Conservation (phyloP, 1,140 invertebrate species). For the Drosophila arawakana region DNA sequence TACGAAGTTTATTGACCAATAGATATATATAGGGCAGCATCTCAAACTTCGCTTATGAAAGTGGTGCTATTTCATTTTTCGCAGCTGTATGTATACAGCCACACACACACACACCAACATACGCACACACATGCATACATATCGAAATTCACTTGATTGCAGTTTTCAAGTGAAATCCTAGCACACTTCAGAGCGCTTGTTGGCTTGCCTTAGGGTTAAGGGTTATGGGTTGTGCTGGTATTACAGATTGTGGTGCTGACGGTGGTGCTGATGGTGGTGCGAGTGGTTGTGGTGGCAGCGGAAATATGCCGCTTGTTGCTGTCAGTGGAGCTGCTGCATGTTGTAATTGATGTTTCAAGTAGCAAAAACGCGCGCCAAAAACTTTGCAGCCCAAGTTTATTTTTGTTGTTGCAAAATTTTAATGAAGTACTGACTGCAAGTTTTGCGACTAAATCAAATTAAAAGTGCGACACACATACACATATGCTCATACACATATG, state of each 20-base stretch:
- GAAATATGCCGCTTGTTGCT: slow-evolving; percentile 65
- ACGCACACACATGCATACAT: slow-evolving; percentile 44
- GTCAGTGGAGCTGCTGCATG: slow-evolving; percentile 36
- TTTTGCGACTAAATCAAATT: slow-evolving; percentile 82
- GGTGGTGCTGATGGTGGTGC: not conserved
- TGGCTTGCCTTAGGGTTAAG: slow-evolving; percentile 72
- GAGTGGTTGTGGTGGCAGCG: slow-evolving; percentile 16
- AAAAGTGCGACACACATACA: slow-evolving; percentile 55
- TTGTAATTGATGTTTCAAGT: slow-evolving; percentile 77
- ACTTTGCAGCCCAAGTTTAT: slow-evolving; percentile 68
- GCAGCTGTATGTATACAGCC: slow-evolving; percentile 15
- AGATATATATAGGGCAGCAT: no score
- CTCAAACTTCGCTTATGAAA: no score
- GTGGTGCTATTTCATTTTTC: no score
- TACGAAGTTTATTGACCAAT: no score
- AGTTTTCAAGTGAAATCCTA: slow-evolving; percentile 83
- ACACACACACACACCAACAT: slow-evolving; percentile 47
- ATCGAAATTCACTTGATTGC: slow-evolving; percentile 83
- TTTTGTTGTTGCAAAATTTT: slow-evolving; percentile 80
- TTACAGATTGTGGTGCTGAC: not conserved
- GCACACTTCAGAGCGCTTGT: slow-evolving; percentile 74
- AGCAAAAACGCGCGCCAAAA: slow-evolving; percentile 72
- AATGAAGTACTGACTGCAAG: slow-evolving; percentile 74
- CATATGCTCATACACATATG: slow-evolving; percentile 4
- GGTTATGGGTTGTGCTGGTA: slow-evolving; percentile 9